Evolutionary conservation across 53 echinoderm and acorn worm species (phyloP).

Genomic region (Astropecten irregularis): DNA sequence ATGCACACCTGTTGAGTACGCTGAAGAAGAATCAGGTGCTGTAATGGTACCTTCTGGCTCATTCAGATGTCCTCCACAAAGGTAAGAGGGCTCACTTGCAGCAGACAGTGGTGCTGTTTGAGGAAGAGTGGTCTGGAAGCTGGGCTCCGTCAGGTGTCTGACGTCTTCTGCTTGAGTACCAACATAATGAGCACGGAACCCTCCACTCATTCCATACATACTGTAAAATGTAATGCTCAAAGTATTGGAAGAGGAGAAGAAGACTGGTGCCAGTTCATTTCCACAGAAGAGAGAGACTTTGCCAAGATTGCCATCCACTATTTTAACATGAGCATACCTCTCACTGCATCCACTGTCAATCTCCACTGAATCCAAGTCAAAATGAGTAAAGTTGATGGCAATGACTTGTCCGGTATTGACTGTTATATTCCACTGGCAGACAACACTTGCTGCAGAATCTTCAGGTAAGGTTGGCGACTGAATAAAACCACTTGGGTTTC

Average conservation of each 20-base stretch:
- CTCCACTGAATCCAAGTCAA: conserved; percentile 30
- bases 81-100: background rate
- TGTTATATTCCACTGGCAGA: conserved; percentile 48
- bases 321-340: conserved; percentile 33
- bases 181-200: conserved; percentile 42
- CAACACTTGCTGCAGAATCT: background rate
- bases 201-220: conserved; percentile 1
- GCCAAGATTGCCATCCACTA: background rate
- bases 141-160: background rate
- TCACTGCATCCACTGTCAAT: conserved; percentile 13
- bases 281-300: conserved; percentile 33
- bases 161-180: background rate
- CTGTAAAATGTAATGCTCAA: conserved; percentile 2
- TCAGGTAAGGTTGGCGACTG: conserved; percentile 21
- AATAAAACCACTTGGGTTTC: background rate
- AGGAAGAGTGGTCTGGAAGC: background rate
- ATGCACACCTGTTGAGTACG: background rate
- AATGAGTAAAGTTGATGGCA: conserved; percentile 32
- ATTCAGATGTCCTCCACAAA: conserved; percentile 2
- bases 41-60: background rate
- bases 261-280: background rate
- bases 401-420: conserved; percentile 18
- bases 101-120: background rate
- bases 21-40: background rate
- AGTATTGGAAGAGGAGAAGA: conserved; percentile 14